phyloP scores from a whole-genome alignment of 2,113 vertebrate genomes.

The Rhegmatorhina hoffmannsi region DNA sequence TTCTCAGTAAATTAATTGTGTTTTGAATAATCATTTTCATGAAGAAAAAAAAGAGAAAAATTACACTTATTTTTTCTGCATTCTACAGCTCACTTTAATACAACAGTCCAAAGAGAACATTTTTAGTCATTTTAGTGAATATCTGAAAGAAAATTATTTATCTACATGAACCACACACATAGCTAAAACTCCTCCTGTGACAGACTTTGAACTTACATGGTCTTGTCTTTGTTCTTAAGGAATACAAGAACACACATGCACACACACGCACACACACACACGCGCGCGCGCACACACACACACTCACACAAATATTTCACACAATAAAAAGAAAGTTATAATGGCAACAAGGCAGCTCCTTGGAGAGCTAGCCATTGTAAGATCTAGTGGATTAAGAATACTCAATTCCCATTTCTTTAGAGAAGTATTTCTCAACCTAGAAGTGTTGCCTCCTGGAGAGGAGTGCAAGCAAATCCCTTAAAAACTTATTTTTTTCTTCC shows the following conservation, averaged over 20 bases:
- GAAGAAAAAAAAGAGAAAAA: not conserved
- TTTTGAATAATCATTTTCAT: slow-evolving; percentile 2
- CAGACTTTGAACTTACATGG: slow-evolving; percentile 44
- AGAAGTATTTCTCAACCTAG: not conserved
- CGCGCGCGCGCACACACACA: too few species aligned
- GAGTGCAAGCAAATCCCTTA: not conserved
- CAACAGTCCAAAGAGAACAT: slow-evolving; percentile 16
- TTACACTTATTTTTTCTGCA: not conserved
- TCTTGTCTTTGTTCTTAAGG: not conserved
- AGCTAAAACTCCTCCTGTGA: slow-evolving; percentile 39
- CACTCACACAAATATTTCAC: not conserved
- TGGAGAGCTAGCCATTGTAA: not conserved
- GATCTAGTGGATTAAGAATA: slow-evolving; percentile 45
- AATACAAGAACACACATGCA: not conserved
- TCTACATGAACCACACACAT: slow-evolving; percentile 52
- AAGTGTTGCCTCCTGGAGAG: slow-evolving; percentile 12
- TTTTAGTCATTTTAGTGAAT: slow-evolving; percentile 58
- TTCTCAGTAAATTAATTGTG: slow-evolving; percentile 21
- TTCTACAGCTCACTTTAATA: slow-evolving; percentile 14
- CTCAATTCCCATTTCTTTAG: slow-evolving; percentile 6
- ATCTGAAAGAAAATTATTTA: slow-evolving; percentile 58
- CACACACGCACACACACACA: too few species aligned
- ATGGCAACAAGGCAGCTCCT: slow-evolving; percentile 25
- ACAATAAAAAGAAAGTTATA: slow-evolving; percentile 24
- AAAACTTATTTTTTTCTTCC: not conserved